These are phyloP conservation scores for Nylanderia fulva DNA, from an alignment of 1,140 invertebrate species.

Conservation along the genomic window DNA sequence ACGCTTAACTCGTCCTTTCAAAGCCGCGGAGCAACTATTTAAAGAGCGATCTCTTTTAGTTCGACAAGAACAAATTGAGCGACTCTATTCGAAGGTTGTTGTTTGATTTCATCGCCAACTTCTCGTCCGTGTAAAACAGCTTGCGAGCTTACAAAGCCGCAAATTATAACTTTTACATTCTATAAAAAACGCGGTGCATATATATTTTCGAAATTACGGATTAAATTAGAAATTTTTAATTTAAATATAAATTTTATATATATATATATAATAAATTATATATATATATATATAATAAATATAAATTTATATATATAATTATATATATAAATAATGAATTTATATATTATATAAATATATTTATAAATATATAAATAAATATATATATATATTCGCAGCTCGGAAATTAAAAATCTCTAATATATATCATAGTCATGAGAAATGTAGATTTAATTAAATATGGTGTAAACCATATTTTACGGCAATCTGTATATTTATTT, in stretches of 20 bases:
- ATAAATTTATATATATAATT: no score
- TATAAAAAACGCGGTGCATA: neutral
- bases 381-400: neutral
- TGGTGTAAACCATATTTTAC: constrained; percentile 3
- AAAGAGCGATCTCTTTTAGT: neutral
- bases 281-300: no score
- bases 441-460: neutral
- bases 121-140: neutral
- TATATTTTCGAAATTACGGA: no score
- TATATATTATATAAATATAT: no score
- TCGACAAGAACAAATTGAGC: neutral
- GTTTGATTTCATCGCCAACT: neutral
- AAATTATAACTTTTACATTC: neutral
- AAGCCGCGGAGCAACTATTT: neutral
- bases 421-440: neutral
- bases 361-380: no score
- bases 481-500: neutral
- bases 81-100: neutral
- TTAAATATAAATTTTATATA: no score
- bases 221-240: no score
- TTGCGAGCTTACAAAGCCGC: no score
- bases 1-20: neutral
- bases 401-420: neutral
- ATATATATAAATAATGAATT: no score
- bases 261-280: no score